Evolutionary conservation across 2,113 vertebrate species (phyloP).

Genomic region (Nothobranchius kuhntae): DNA sequence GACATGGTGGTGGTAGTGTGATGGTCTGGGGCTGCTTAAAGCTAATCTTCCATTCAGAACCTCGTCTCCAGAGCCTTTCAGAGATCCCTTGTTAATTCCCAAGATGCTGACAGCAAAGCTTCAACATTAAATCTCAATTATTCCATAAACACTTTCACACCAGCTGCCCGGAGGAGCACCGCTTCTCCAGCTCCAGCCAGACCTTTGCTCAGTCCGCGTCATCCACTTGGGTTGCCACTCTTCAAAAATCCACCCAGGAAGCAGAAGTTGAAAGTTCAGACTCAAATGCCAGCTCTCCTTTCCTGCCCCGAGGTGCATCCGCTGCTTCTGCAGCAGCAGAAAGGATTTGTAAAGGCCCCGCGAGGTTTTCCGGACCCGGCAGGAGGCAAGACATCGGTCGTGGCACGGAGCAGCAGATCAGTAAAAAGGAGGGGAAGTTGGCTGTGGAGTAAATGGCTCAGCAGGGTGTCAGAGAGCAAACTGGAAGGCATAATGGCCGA

Average conservation of each 20-base stretch:
- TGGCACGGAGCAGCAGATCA: slow-evolving; percentile 37
- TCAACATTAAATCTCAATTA: not conserved
- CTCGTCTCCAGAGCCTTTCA: not conserved
- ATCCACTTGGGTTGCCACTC: slow-evolving; percentile 5
- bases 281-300: slow-evolving; percentile 8
- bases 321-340: slow-evolving; percentile 22
- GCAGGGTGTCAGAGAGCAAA: slow-evolving; percentile 46
- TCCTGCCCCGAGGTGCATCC: slow-evolving; percentile 1
- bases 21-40: too few relatives aligned
- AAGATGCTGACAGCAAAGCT: not conserved
- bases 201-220: not conserved
- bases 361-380: slow-evolving; percentile 13
- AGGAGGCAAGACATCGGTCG: slow-evolving; percentile 18
- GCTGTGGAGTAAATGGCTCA: slow-evolving; percentile 54
- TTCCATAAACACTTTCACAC: not conserved
- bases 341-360: slow-evolving; percentile 20
- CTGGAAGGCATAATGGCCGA: slow-evolving; percentile 53
- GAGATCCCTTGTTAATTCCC: not conserved
- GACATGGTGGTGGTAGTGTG: too few relatives aligned
- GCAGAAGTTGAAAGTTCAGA: slow-evolving; percentile 29
- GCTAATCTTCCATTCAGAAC: not conserved
- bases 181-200: slow-evolving; percentile 16
- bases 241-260: slow-evolving; percentile 7
- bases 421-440: slow-evolving; percentile 37
- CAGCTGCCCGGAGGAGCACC: not conserved